phyloP scores from a whole-genome alignment of 2,113 vertebrate genomes.

The Onychorhynchus coronatus region DNA sequence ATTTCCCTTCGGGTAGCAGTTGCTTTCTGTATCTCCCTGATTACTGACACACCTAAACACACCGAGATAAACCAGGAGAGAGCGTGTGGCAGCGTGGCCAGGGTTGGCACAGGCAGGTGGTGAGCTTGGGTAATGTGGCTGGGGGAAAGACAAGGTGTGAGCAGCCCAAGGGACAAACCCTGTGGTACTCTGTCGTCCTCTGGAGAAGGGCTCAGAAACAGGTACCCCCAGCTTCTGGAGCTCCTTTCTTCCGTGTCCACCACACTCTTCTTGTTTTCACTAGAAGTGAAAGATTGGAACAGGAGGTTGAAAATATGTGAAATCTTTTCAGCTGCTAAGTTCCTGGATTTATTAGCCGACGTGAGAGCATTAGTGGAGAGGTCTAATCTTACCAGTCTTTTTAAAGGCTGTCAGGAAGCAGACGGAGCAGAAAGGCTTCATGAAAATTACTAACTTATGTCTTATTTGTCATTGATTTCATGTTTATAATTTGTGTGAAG shows the following conservation, averaged over 20 bases:
- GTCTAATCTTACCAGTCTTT: slow-evolving; percentile 19
- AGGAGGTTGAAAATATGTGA: neutral
- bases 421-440: neutral
- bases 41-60: neutral
- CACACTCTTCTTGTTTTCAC: neutral
- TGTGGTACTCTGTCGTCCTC: fast-evolving
- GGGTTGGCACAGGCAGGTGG: neutral
- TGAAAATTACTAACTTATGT: neutral
- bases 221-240: neutral
- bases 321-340: slow-evolving; percentile 32
- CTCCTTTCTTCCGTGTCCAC: neutral
- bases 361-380: neutral
- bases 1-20: neutral
- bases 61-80: neutral
- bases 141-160: neutral
- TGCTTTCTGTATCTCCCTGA: neutral
- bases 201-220: neutral
- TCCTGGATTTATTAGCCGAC: slow-evolving; percentile 14
- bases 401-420: slow-evolving; percentile 37
- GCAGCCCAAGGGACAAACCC: too few relatives aligned
- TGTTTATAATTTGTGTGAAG: neutral
- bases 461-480: neutral
- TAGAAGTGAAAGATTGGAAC: neutral
- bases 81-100: neutral
- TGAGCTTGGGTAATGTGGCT: fast-evolving